phyloP scores from a whole-genome alignment of 2,888 invertebrate genomes.

The Nephrotoma guestfalica region DNA sequence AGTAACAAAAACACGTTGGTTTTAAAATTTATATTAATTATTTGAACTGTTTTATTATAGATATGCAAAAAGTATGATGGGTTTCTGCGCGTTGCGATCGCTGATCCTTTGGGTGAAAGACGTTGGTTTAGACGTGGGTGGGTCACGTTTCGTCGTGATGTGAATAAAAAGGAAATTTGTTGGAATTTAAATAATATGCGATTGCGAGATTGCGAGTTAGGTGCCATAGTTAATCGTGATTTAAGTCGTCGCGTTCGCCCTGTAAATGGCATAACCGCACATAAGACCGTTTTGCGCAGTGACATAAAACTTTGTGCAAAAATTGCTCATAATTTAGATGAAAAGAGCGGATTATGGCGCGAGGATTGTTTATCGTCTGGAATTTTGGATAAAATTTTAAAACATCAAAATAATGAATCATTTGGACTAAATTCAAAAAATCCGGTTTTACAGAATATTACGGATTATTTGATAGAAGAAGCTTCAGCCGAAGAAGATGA shows the following conservation, averaged over 20 bases:
- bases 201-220: constrained; percentile 37
- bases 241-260: constrained; percentile 85
- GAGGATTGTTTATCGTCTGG: constrained; percentile 29
- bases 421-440: constrained; percentile 71
- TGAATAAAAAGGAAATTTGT: constrained; percentile 98
- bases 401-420: constrained; percentile 10
- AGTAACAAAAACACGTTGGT: neutral
- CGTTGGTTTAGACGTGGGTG: constrained; percentile 95
- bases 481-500: constrained; percentile 98
- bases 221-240: constrained; percentile 87
- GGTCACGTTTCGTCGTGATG: constrained; percentile 93
- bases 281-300: constrained; percentile 74
- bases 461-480: constrained; percentile 95
- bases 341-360: constrained; percentile 67
- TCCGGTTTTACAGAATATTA: constrained; percentile 91
- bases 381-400: neutral
- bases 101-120: constrained; percentile 92
- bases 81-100: constrained; percentile 87
- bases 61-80: constrained; percentile 79
- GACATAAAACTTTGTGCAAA: constrained; percentile 88
- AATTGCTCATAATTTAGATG: constrained; percentile 81
- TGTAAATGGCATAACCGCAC: constrained; percentile 78
- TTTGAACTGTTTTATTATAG: neutral
- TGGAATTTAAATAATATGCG: constrained; percentile 96
- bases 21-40: neutral